Evolutionary conservation across 2,888 invertebrate genomes (phyloP).

Genomic region (Perizoma affinitatum): DNA sequence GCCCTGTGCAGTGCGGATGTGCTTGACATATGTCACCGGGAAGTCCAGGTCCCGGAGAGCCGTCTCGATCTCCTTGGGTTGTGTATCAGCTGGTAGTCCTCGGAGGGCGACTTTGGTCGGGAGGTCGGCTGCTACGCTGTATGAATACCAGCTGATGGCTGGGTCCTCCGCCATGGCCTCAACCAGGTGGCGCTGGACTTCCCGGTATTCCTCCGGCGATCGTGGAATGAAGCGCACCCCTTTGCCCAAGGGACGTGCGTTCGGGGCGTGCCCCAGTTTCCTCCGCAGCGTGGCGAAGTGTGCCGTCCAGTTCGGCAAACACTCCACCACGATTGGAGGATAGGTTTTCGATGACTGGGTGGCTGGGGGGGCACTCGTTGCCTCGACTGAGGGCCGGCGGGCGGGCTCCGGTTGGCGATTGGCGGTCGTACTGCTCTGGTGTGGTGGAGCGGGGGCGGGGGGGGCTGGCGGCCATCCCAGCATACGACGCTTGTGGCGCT

Average conservation of each 20-base stretch:
- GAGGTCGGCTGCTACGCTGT: not conserved
- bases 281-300: constrained; percentile 4
- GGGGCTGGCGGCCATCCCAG: no score
- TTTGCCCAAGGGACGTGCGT: constrained; percentile 17
- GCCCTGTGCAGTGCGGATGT: no score
- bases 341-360: no score
- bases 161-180: not conserved
- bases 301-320: constrained; percentile 2
- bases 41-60: no score
- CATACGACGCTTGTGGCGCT: no score
- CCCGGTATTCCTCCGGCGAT: not conserved
- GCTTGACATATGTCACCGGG: no score
- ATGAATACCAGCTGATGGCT: not conserved
- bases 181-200: not conserved
- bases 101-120: not conserved
- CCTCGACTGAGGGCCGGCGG: no score
- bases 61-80: no score
- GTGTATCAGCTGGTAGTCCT: not conserved
- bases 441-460: no score
- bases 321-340: constrained; percentile 7
- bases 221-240: not conserved
- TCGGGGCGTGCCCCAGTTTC: constrained; percentile 10
- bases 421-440: no score
- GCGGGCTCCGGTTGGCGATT: no score
- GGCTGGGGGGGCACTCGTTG: not conserved